A percentile compares a stretch with the other conserved stretches of the same genome.
phyloP scores from a whole-genome alignment of 2,113 vertebrate genomes.

The Chascanopsetta lugubris region DNA sequence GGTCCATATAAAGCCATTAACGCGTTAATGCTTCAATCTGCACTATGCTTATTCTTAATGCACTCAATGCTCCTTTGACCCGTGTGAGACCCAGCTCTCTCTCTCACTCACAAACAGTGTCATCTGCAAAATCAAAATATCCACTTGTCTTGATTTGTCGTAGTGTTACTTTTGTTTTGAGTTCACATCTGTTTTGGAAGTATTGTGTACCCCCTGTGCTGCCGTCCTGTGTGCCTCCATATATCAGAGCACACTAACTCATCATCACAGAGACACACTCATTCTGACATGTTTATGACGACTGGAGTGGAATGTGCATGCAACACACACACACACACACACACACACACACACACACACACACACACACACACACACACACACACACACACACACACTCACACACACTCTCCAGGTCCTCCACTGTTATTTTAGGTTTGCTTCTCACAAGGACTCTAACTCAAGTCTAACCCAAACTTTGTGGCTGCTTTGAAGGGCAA shows the following conservation, averaged over 20 bases:
- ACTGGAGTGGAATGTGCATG: slow-evolving; percentile 13
- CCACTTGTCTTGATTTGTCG: slow-evolving; percentile 58
- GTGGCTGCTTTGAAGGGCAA: slow-evolving; percentile 36
- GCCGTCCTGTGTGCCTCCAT: slow-evolving; percentile 27
- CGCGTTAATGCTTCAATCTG: slow-evolving; percentile 31
- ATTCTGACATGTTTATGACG: slow-evolving; percentile 39
- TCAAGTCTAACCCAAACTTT: slow-evolving; percentile 58
- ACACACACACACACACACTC: slow-evolving; percentile 17
- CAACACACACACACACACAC: slow-evolving; percentile 1
- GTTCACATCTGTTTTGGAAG: slow-evolving; percentile 9
- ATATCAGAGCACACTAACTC: slow-evolving; percentile 51
- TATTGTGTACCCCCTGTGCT: background rate
- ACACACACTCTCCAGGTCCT: slow-evolving; percentile 57
- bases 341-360: slow-evolving; percentile 32
- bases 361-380: slow-evolving; percentile 4
- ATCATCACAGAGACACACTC: slow-evolving; percentile 30
- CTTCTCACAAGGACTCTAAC: slow-evolving; percentile 46
- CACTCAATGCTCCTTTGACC: slow-evolving; percentile 49
- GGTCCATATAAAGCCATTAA: slow-evolving; percentile 35
- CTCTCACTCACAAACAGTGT: slow-evolving; percentile 41
- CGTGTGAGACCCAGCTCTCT: slow-evolving; percentile 22
- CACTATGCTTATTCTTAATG: slow-evolving; percentile 42
- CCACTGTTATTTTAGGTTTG: slow-evolving; percentile 52
- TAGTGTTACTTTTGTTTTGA: slow-evolving; percentile 34
- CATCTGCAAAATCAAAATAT: slow-evolving; percentile 53